phyloP scores from a whole-genome alignment of 1,140 invertebrate genomes.

The Portunus trituberculatus region DNA sequence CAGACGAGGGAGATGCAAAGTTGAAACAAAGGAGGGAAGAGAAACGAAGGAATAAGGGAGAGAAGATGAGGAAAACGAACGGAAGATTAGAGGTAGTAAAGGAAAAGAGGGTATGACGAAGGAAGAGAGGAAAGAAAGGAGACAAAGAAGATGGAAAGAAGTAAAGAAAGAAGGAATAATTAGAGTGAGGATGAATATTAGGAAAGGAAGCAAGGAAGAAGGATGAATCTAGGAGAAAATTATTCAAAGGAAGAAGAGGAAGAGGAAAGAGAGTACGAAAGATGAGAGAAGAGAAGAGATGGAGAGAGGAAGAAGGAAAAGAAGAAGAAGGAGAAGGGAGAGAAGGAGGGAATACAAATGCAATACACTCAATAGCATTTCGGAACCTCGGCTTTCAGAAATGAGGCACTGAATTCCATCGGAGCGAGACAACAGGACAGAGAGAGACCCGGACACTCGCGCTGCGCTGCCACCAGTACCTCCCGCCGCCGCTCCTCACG shows the following conservation, averaged over 20 bases:
- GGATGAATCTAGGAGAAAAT: background rate
- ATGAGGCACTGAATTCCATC: background rate
- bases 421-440: background rate
- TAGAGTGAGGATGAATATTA: no score
- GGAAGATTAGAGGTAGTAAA: background rate
- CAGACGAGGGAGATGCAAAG: background rate
- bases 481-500: background rate
- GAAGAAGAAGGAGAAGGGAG: background rate
- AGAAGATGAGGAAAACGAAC: background rate
- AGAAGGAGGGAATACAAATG: background rate
- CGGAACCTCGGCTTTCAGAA: conserved; percentile 3
- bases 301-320: no score
- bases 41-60: background rate
- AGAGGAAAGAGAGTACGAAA: no score
- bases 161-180: no score
- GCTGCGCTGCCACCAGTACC: no score
- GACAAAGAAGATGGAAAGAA: background rate
- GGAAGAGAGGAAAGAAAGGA: background rate
- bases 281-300: no score
- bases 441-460: no score
- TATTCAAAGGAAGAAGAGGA: background rate
- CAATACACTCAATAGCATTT: background rate
- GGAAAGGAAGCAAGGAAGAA: background rate
- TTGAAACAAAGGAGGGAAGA: background rate
- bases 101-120: background rate